A percentile compares a stretch with the other conserved stretches of the same genome.
phyloP scores from a whole-genome alignment of 2,888 invertebrate species.

The Hylaea fasciaria region DNA sequence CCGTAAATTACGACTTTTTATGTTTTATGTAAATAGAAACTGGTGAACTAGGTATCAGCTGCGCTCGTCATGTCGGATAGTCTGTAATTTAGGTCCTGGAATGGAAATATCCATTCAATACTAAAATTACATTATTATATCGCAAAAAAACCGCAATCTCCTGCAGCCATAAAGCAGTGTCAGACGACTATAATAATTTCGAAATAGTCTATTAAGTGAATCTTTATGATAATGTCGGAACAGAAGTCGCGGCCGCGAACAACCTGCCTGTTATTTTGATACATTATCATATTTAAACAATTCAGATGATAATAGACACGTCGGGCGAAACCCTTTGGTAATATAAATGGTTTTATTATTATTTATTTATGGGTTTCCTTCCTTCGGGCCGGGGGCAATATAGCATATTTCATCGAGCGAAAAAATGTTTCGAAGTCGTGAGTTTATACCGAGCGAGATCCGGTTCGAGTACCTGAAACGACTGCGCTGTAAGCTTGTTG shows the following conservation, averaged over 20 bases:
- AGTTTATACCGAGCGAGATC: constrained; percentile 77
- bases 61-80: constrained; percentile 38
- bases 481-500: constrained; percentile 81
- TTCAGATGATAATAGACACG: constrained; percentile 85
- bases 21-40: constrained; percentile 47
- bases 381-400: constrained; percentile 78
- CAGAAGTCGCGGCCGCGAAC: constrained; percentile 81
- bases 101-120: constrained; percentile 54
- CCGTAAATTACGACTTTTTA: constrained; percentile 55
- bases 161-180: constrained; percentile 72
- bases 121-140: constrained; percentile 55
- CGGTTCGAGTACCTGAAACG: constrained; percentile 82
- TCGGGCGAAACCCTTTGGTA: constrained; percentile 84
- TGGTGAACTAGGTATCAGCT: constrained; percentile 41
- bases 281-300: constrained; percentile 85
- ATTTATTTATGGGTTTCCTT: constrained; percentile 85
- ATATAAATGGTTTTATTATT: constrained; percentile 85
- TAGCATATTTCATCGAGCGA: constrained; percentile 83
- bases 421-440: constrained; percentile 82
- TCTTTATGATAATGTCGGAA: constrained; percentile 82
- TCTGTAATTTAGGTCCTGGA: constrained; percentile 48
- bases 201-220: constrained; percentile 84
- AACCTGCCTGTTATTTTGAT: constrained; percentile 83
- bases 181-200: constrained; percentile 80
- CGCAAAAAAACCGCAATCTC: constrained; percentile 68